phyloP scores from a whole-genome alignment of 2,113 vertebrate genomes.

The Tapirus terrestris region DNA sequence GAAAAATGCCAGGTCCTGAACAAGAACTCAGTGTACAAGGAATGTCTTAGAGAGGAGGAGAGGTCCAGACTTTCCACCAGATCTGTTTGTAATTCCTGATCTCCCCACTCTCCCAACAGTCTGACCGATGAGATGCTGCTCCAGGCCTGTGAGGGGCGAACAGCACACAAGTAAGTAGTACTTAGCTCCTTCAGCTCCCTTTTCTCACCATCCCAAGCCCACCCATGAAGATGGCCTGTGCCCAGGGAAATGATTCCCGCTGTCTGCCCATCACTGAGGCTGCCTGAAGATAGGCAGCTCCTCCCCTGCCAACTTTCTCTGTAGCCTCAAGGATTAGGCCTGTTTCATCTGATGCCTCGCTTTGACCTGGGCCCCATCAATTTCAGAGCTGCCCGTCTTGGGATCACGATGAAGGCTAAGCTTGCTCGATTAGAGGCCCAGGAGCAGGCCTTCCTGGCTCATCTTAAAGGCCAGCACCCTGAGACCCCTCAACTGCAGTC shows the following conservation, averaged over 20 bases:
- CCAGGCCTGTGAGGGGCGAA: conserved; percentile 93
- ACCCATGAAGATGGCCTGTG: background rate
- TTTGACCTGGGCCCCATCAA: background rate
- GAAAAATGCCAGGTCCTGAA: background rate
- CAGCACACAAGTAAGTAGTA: conserved; percentile 94
- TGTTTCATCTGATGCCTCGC: background rate
- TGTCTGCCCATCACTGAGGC: background rate
- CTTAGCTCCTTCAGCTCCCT: background rate
- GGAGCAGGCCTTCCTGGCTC: conserved; percentile 93
- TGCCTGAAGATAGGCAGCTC: background rate
- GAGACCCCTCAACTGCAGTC: background rate
- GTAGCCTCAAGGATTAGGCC: background rate
- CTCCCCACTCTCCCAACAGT: conserved; percentile 74
- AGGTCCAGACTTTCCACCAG: background rate
- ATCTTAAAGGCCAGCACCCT: conserved; percentile 65
- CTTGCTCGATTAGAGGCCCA: conserved; percentile 94
- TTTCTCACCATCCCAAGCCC: background rate
- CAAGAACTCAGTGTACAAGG: background rate
- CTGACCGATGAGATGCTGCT: conserved; percentile 92
- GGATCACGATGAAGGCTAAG: conserved; percentile 96
- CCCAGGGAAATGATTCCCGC: background rate
- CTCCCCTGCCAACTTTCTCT: background rate
- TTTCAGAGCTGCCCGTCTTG: conserved; percentile 92
- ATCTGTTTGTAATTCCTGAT: background rate
- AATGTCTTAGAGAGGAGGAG: background rate